Conservation (phyloP, 2,113 vertebrate genomes). For the Gopherus flavomarginatus region DNA sequence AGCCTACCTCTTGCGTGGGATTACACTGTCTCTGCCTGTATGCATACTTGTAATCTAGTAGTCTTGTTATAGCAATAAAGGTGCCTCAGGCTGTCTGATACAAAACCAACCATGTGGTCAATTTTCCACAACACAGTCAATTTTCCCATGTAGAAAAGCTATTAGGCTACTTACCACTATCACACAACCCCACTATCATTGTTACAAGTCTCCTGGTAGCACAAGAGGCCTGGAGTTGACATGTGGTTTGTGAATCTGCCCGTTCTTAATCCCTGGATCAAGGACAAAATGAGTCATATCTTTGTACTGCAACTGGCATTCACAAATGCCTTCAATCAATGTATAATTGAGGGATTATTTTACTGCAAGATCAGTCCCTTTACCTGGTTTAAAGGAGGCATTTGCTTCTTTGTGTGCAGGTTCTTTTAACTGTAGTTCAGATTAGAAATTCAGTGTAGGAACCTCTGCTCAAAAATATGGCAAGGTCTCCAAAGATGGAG, state of each 20-base stretch:
- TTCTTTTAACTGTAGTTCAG: background rate
- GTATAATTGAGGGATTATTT: background rate
- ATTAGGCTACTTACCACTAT: background rate
- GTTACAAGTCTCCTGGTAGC: background rate
- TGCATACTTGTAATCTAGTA: too few species aligned
- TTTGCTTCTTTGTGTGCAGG: background rate
- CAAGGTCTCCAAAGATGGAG: background rate
- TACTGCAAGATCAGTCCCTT: background rate
- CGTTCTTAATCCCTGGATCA: background rate
- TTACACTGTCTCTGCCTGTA: too few species aligned
- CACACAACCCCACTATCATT: background rate
- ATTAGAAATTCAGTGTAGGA: background rate
- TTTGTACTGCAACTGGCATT: background rate
- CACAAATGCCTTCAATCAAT: background rate
- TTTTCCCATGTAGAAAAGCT: too few species aligned
- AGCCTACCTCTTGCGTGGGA: too few species aligned
- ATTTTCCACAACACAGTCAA: too few species aligned
- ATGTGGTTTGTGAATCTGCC: background rate
- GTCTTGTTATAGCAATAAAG: too few species aligned
- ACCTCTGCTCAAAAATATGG: background rate
- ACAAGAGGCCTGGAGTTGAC: background rate
- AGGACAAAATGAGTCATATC: background rate
- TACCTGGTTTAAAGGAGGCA: background rate
- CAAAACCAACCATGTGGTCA: too few species aligned
- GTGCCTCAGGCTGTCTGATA: too few species aligned